Conservation (phyloP, 2,888 invertebrate genomes). For the Cactoblastis cactorum region DNA sequence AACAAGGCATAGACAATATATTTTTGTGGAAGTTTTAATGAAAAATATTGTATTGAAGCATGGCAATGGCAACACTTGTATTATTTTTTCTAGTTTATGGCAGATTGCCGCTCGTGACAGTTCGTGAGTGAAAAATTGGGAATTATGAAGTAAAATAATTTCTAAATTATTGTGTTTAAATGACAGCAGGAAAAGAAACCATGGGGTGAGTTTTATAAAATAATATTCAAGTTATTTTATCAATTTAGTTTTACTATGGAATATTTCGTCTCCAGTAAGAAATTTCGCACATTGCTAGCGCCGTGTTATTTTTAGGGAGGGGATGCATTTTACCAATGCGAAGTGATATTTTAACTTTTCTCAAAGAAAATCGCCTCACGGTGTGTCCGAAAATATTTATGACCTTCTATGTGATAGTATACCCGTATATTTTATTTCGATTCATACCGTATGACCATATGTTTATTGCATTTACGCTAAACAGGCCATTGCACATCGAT, state of each 20-base stretch:
- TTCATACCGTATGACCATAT: neutral
- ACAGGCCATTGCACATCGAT: conserved; percentile 64
- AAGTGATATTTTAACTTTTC: conserved; percentile 67
- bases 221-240: conserved; percentile 21
- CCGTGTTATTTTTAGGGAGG: conserved; percentile 75
- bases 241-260: conserved; percentile 8
- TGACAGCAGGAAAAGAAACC: conserved; percentile 90
- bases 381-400: conserved; percentile 13
- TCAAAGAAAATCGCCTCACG: conserved; percentile 22
- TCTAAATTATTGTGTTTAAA: conserved; percentile 76
- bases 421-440: neutral
- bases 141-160: conserved; percentile 63
- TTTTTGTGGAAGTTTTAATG: no score
- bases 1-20: neutral
- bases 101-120: conserved; percentile 53
- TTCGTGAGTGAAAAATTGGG: conserved; percentile 48
- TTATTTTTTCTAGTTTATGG: conserved; percentile 38
- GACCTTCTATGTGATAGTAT: neutral
- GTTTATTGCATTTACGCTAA: conserved; percentile 38
- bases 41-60: neutral
- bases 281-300: conserved; percentile 47
- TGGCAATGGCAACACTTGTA: conserved; percentile 2
- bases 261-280: conserved; percentile 22
- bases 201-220: conserved; percentile 83
- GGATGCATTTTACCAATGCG: conserved; percentile 73